Base-by-base conservation (phyloP, 2,113 vertebrate genomes). In the Prietella phreatophila region DNA sequence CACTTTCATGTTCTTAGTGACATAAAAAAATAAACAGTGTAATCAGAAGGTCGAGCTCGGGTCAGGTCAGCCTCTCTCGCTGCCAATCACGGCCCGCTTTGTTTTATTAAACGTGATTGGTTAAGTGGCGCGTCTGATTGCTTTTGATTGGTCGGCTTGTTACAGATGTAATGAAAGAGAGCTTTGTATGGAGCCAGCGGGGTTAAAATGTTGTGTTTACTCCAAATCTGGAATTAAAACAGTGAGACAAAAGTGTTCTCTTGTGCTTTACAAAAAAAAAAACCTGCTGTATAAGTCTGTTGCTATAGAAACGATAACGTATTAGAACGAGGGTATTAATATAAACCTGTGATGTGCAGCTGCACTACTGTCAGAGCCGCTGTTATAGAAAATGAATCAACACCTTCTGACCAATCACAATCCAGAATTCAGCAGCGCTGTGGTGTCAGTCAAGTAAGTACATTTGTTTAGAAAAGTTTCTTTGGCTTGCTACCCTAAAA, bases 21-120 rank as follows among this genome's bases (percentile, higher is more conserved):
- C 92, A 89, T 91, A 91, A 91, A 88, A 94, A 93, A 95, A 95
- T 90, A 95, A 95, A 91, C 94, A 92, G 92, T 36, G 89, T 88
- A 93, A 94, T 95, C 92, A 88, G 86, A 89, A 91, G 94, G 92
- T 93, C 91, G 73, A 17, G 0, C 22, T 75, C 13, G n/a, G 92
- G 94, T 94, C 92, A 91, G 86, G 27, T 91, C 89, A 33, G 88
- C 89, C 92, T 91, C 42, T 85, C 67, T 84, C 1, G 22, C 92
- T 94, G 94, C 92, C 94, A 94, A 91, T 95, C 94, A 93, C 81
- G 71, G 88, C 90, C 87, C 88, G 4, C 10, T 89, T 78, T 85
- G 81, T 86, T 63, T 53, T 7, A 88, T 58, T 84, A 85, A 83
- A 7, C 22, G 14, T 76, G 86, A 86, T 82, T 82, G 85, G 80